Evolutionary conservation across 1,140 invertebrate genomes (phyloP).

Genomic region (Anastrepha obliqua): DNA sequence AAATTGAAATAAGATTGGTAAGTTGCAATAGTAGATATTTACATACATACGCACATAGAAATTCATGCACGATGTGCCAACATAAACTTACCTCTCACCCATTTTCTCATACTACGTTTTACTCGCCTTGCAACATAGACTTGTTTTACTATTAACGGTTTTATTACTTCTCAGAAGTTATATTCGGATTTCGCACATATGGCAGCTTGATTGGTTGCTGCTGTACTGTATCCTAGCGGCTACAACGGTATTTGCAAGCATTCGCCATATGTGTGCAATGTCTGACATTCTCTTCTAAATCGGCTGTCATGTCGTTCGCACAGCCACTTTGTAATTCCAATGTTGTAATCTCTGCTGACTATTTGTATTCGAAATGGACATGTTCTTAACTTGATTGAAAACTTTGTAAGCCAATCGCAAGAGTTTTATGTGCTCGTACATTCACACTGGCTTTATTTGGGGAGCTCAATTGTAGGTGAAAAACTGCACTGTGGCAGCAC

Average conservation of each 20-base stretch:
- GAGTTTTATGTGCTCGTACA: neutral
- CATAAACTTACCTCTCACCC: neutral
- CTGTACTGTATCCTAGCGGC: neutral
- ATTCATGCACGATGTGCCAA: neutral
- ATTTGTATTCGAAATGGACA: conserved; percentile 45
- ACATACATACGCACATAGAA: neutral
- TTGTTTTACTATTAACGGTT: neutral
- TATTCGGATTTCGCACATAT: neutral
- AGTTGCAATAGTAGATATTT: conserved; percentile 73
- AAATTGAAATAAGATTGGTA: conserved; percentile 91
- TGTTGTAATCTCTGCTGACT: conserved; percentile 49
- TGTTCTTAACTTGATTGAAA: conserved; percentile 53
- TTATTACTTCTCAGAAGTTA: neutral
- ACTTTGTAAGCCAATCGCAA: conserved; percentile 31
- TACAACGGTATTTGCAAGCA: neutral
- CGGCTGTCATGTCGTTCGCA: conserved; percentile 26
- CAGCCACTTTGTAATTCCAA: conserved; percentile 18
- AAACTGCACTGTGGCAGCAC: neutral
- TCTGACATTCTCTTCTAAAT: conserved; percentile 25
- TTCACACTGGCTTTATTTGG: neutral
- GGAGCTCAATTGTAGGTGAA: neutral
- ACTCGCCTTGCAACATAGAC: neutral
- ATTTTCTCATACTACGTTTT: neutral
- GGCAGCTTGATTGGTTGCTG: neutral
- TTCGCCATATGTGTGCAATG: conserved; percentile 20